These are phyloP conservation scores for Chiroxiphia lanceolata DNA, from an alignment of 2,797 vertebrate genomes.

Conservation along the genomic window DNA sequence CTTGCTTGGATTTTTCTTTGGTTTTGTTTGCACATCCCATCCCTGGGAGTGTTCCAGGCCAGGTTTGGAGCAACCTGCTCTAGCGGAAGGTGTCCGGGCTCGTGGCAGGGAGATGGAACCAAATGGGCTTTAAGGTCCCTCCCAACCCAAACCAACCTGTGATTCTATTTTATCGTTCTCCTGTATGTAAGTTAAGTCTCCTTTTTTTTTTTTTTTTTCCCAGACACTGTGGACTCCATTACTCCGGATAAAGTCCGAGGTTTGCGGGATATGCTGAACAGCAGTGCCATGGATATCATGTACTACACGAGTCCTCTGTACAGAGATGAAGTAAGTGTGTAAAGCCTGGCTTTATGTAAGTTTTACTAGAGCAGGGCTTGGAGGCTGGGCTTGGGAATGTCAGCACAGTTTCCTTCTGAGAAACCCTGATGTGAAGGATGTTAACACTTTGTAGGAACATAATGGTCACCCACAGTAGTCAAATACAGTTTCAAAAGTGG, in stretches of 20 bases:
- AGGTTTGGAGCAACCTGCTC: not conserved
- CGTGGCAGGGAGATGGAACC: not conserved
- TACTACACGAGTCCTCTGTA: slow-evolving; percentile 99
- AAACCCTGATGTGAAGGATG: not conserved
- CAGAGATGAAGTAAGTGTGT: slow-evolving; percentile 88
- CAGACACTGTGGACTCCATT: slow-evolving; percentile 97
- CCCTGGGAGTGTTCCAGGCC: not conserved
- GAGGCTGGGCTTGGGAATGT: not conserved
- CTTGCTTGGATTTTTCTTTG: not conserved
- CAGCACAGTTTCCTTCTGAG: not conserved
- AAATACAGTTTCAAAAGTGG: not conserved
- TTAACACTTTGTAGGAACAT: rapidly evolving
- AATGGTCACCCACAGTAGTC: rapidly evolving
- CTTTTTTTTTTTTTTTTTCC: not conserved
- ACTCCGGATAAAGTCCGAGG: slow-evolving; percentile 97
- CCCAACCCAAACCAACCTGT: not conserved
- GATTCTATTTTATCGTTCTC: rapidly evolving
- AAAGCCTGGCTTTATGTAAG: rapidly evolving
- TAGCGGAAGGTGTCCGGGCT: not conserved
- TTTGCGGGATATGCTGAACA: slow-evolving; percentile 95
- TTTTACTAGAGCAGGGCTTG: not conserved
- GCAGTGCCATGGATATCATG: slow-evolving; percentile 99
- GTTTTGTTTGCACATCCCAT: not conserved
- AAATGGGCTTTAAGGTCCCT: too few relatives aligned
- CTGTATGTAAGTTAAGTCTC: not conserved